A percentile compares a stretch with the other conserved stretches of the same genome.
Evolutionary conservation across 2,797 vertebrate species (phyloP).

Genomic region (Enoplosus armatus): DNA sequence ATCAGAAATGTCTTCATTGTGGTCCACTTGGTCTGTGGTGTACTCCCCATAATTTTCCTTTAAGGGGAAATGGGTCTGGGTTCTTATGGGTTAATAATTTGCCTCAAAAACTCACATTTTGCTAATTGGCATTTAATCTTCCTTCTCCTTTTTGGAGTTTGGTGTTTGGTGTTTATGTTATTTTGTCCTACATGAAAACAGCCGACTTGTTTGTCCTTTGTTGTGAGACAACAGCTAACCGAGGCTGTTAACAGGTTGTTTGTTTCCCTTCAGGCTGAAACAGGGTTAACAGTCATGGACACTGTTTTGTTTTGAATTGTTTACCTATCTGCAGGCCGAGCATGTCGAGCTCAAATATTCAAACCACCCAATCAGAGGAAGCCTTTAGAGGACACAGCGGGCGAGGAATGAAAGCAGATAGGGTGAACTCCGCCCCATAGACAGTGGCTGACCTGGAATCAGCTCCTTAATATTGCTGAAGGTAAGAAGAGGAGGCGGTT

Average conservation of each 20-base stretch:
- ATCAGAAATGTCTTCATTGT: no score
- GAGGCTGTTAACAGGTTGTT: constrained; percentile 8
- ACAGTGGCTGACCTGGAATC: constrained; percentile 41
- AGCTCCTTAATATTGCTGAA: constrained; percentile 5
- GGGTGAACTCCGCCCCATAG: constrained; percentile 40
- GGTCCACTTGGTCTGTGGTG: no score
- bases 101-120: not conserved
- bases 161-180: not conserved
- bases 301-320: constrained; percentile 32
- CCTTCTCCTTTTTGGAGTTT: not conserved
- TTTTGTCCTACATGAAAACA: not conserved
- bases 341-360: constrained; percentile 51
- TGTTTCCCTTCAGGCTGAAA: constrained; percentile 32
- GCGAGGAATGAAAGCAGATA: constrained; percentile 55
- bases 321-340: constrained; percentile 48
- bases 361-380: constrained; percentile 68
- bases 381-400: constrained; percentile 11
- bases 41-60: no score
- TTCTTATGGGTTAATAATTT: no score
- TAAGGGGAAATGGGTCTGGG: no score
- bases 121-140: not conserved
- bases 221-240: not conserved
- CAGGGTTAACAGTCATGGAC: constrained; percentile 42
- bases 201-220: not conserved
- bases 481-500: constrained; percentile 27